These are phyloP conservation scores for Myoxocephalus aenaeus DNA, from an alignment of 2,797 vertebrate species.

Conservation along the genomic window DNA sequence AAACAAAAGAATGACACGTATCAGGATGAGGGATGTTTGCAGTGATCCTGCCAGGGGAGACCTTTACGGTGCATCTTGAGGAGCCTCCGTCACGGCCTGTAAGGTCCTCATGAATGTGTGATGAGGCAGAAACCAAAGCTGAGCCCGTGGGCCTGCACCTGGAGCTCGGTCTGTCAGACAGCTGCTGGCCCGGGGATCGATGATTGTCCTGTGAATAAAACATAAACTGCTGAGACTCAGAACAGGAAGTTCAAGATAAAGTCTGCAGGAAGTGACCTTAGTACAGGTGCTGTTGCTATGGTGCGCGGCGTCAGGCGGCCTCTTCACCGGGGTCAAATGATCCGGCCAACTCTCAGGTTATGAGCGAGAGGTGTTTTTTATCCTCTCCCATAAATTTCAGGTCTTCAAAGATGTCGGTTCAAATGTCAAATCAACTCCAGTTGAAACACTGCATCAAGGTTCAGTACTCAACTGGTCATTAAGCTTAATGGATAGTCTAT, in stretches of 20 bases:
- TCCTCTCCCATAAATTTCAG: not conserved
- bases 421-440: not conserved
- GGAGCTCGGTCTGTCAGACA: constrained; percentile 68
- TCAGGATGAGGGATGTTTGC: not conserved
- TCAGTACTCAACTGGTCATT: not conserved
- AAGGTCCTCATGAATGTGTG: constrained; percentile 77
- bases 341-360: constrained; percentile 31
- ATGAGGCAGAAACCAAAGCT: constrained; percentile 81
- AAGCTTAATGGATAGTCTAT: not conserved
- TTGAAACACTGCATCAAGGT: not conserved
- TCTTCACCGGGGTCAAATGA: constrained; percentile 15
- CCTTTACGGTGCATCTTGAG: constrained; percentile 39
- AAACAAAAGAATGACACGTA: not conserved
- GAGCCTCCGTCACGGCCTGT: constrained; percentile 16
- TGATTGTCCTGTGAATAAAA: constrained; percentile 83
- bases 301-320: constrained; percentile 6
- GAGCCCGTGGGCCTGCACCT: constrained; percentile 52
- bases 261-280: constrained; percentile 68
- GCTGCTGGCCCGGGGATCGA: constrained; percentile 68
- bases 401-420: not conserved
- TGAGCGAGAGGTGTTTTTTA: not conserved
- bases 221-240: constrained; percentile 64
- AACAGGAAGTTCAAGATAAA: constrained; percentile 60
- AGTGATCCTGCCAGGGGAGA: constrained; percentile 1
- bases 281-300: constrained; percentile 34